Base-by-base conservation (phyloP, 2,888 invertebrate genomes). In the Eugnorisma glareosa region DNA sequence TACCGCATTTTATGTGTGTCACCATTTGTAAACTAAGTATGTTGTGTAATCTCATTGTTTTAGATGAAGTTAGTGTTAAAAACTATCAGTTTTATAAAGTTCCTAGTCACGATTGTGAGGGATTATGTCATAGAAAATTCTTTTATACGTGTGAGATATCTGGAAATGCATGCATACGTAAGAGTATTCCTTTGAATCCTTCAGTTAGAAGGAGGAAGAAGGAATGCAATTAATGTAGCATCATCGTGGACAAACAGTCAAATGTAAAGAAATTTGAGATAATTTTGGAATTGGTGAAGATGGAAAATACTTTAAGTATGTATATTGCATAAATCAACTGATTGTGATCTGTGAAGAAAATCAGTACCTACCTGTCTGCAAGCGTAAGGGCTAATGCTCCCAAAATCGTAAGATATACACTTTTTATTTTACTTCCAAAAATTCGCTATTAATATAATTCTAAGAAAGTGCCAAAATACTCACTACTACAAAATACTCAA, bases 1-100 rank as follows among this genome's bases (percentile, higher is more conserved):
- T 68, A 82, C 45, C 64, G 75, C 69, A 75, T 79, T 84, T 80
- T 77, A 75, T 59, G 72, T 35, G 61, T 70, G 74, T 78, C 63
- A 78, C 69, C 35, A 57, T 71, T 70, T 48, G 63, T 35, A 31
- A 37, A 72, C 64, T 59, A 51, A 59, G 67, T 87, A 51, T 64
- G 67, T 87, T 79, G 45, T 69, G 61, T 75, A 54, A 79, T 57
- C 15, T 40, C 24, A 59, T 75, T 81, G 61, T 71, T 82, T 83
- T 43, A 67, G n/a, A 15, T 66, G 54, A 51, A 68, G 51, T 68
- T 51, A 64, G 24, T 66, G n/a, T 43, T 72, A 48, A 51, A 35
- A 35, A 54, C 2, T 40, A n/a, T 13, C 2, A 24, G 35, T 3
- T 35, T 35, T 35, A 37, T 24, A 24, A 28, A 45, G 28, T 51